Evolutionary conservation across 35 echinoderm and acorn worm genomes (phyloP).

Genomic region (Apostichopus japonicus): DNA sequence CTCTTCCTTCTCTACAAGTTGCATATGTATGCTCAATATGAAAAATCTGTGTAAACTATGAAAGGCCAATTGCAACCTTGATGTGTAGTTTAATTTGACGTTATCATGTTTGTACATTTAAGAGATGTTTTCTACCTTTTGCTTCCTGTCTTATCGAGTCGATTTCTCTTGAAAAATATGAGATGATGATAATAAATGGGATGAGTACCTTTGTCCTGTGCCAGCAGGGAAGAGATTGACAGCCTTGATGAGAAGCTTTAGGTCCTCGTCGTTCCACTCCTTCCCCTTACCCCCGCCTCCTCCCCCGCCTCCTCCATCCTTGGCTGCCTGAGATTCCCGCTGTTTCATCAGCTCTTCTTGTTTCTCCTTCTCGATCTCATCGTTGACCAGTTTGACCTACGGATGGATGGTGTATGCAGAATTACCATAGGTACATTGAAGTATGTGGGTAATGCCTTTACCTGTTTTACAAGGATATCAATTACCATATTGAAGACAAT

Average conservation of each 20-base stretch:
- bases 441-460: no score
- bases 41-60: background rate
- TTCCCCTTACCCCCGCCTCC: conserved; percentile 61
- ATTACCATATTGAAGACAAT: no score
- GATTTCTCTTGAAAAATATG: no score
- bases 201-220: conserved; percentile 78
- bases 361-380: conserved; percentile 73
- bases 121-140: no score
- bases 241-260: conserved; percentile 90
- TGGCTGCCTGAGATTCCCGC: conserved; percentile 64
- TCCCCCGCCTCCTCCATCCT: conserved; percentile 40
- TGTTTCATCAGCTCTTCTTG: conserved; percentile 80
- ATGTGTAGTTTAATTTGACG: background rate
- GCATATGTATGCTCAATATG: no score
- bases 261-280: conserved; percentile 80
- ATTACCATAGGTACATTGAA: no score
- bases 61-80: background rate
- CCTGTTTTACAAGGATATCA: no score
- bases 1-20: no score
- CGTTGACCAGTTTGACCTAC: conserved; percentile 70
- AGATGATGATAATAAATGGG: background rate
- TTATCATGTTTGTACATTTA: no score
- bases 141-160: no score
- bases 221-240: conserved; percentile 93
- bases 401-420: background rate